phyloP scores from a whole-genome alignment of 2,797 vertebrate genomes.

The Neosilurus hyrtlii region DNA sequence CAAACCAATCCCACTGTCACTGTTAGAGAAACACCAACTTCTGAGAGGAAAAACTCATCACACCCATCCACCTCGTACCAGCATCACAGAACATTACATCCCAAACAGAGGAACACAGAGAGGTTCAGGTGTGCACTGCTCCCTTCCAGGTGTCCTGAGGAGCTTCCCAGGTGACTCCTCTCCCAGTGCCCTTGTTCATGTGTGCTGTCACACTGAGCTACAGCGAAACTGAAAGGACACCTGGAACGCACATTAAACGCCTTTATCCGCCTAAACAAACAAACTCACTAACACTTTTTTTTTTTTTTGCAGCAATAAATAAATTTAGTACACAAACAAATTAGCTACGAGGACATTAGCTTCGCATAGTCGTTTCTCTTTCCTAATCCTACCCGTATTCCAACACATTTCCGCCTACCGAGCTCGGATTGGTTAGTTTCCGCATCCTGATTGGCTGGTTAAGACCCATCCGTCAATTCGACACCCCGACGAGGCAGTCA shows the following conservation, averaged over 20 bases:
- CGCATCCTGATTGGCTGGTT: background rate
- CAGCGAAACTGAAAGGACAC: constrained; percentile 13
- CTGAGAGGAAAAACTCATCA: background rate
- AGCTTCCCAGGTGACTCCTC: background rate
- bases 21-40: background rate
- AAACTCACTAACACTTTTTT: too few species aligned
- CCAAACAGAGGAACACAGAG: too few species aligned
- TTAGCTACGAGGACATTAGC: background rate
- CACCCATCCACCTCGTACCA: too few species aligned
- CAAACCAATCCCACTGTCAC: background rate
- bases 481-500: background rate
- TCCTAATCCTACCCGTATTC: constrained; percentile 12
- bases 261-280: background rate
- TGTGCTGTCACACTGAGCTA: background rate
- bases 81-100: too few species aligned
- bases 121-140: too few species aligned
- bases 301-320: background rate
- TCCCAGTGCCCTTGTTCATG: background rate
- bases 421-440: background rate
- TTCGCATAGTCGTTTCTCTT: background rate
- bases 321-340: background rate
- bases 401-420: background rate
- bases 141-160: too few species aligned
- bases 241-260: background rate
- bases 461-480: background rate